Base-by-base conservation (phyloP, 2,113 vertebrate species). In the Bujurquina vittata region DNA sequence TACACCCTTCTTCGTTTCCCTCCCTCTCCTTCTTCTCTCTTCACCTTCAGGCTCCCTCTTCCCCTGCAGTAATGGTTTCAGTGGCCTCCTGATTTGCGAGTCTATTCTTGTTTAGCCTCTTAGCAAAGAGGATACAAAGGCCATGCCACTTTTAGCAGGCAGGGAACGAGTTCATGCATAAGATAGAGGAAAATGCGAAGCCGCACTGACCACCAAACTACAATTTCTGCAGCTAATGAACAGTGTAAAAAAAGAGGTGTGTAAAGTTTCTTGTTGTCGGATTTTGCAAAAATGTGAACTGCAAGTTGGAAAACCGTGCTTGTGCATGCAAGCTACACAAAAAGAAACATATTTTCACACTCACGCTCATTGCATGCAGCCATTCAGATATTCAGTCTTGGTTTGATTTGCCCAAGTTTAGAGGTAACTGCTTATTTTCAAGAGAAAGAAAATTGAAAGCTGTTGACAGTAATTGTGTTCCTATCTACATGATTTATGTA, bases 41-140 rank as follows among this genome's bases (percentile, higher is more conserved):
- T 90, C 91, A 92, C 92, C 91, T 91, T 37, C 87, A 84, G 88
- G 86, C 90, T 87, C 89, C 79, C 88, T 84, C 78, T 77, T 77
- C 79, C 77, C 85, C 88, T 54, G 78, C 84, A 84, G 90, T 83
- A 69, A 88, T 83, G 88, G 91, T 86, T 91, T 88, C 87, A 89
- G 83, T 85, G 85, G 88, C 90, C 89, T 90, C 89, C 92, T 91
- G 89, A 93, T 92, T 88, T 92, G 93, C 93, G 83, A 89, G 94
- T 94, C 90, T 82, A 90, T 93, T 95, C 93, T 93, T 95, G 95
- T 95, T 92, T 79, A 88, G 88, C 90, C 88, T 93, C 87, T 94
- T 87, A 90, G 89, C 11, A 52, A 89, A 91, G 90, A 86, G 84
- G 92, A 94, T 86, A 87, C 90, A 86, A 83, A 91, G 79, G 80